Evolutionary conservation across 2,888 invertebrate genomes (phyloP).

Genomic region (Drosophila melanosoma): DNA sequence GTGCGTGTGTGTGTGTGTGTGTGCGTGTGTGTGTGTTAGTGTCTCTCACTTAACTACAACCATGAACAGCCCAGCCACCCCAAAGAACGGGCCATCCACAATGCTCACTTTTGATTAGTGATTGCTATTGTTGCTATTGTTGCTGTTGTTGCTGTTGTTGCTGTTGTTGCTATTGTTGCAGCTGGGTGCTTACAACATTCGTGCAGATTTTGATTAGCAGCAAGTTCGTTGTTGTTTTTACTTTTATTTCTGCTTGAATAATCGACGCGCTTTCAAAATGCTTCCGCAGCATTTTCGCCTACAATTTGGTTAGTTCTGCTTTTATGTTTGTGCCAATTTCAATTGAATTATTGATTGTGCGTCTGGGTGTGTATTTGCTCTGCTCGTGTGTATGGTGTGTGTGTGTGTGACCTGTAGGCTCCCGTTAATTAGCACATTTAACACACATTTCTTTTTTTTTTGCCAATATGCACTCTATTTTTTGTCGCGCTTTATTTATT

Average conservation of each 20-base stretch:
- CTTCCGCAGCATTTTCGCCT: conserved; percentile 51
- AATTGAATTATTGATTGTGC: conserved; percentile 68
- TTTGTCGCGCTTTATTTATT: conserved; percentile 16
- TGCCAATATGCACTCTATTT: conserved; percentile 29
- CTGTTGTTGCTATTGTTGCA: conserved; percentile 5
- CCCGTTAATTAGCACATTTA: not conserved
- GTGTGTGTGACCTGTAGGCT: conserved; percentile 1
- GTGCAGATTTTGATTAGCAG: conserved; percentile 72
- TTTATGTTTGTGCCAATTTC: conserved; percentile 37
- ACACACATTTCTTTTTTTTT: conserved; percentile 3
- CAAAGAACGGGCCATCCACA: conserved; percentile 23
- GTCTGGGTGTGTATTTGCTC: conserved; percentile 5
- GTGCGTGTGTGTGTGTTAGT: conserved; percentile 30
- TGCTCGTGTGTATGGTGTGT: not conserved
- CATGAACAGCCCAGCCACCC: conserved; percentile 8
- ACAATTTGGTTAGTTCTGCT: conserved; percentile 7
- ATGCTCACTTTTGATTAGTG: conserved; percentile 63
- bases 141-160: conserved; percentile 20
- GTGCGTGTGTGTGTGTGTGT: conserved; percentile 24
- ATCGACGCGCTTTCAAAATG: conserved; percentile 60
- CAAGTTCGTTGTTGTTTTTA: conserved; percentile 51
- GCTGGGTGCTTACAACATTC: conserved; percentile 60
- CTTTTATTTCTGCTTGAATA: conserved; percentile 36
- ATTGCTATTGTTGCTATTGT: conserved; percentile 39
- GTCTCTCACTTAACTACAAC: conserved; percentile 49